A percentile compares a stretch with the other conserved stretches of the same genome.
Evolutionary conservation across 2,113 vertebrate genomes (phyloP).

Genomic region (Dermatemys mawii): DNA sequence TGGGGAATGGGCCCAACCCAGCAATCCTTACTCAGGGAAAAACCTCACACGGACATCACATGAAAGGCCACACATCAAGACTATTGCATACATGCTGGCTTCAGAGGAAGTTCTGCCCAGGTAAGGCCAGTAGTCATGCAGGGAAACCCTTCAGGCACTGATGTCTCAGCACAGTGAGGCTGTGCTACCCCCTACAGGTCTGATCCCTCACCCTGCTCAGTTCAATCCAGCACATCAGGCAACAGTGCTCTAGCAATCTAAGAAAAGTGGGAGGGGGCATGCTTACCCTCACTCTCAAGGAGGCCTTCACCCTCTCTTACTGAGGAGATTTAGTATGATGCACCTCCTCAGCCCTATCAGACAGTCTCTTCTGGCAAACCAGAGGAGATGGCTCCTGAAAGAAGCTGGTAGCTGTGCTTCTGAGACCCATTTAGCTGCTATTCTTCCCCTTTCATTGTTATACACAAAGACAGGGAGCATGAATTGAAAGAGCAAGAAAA

Average conservation of each 20-base stretch:
- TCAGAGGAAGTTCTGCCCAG: accelerated
- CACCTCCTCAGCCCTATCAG: neutral
- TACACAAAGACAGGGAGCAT: neutral
- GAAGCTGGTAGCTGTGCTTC: slow-evolving; percentile 26
- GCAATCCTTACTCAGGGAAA: neutral
- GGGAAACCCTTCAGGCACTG: neutral
- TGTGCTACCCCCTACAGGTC: neutral
- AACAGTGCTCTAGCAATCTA: neutral
- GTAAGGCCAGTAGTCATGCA: neutral
- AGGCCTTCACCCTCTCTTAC: neutral
- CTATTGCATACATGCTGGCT: neutral
- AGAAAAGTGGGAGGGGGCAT: neutral
- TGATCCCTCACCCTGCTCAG: neutral
- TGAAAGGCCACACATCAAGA: neutral
- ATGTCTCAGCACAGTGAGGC: neutral
- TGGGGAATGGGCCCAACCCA: neutral
- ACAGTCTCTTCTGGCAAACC: neutral
- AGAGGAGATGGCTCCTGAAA: neutral
- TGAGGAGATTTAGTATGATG: neutral
- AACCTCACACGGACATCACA: neutral
- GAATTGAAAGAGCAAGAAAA: neutral
- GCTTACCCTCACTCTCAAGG: too few relatives aligned
- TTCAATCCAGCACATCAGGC: neutral
- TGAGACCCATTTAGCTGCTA: slow-evolving; percentile 1
- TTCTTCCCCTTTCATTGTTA: neutral